Base-by-base conservation (phyloP, 1,140 invertebrate genomes). In the Berghia stephanieae region DNA sequence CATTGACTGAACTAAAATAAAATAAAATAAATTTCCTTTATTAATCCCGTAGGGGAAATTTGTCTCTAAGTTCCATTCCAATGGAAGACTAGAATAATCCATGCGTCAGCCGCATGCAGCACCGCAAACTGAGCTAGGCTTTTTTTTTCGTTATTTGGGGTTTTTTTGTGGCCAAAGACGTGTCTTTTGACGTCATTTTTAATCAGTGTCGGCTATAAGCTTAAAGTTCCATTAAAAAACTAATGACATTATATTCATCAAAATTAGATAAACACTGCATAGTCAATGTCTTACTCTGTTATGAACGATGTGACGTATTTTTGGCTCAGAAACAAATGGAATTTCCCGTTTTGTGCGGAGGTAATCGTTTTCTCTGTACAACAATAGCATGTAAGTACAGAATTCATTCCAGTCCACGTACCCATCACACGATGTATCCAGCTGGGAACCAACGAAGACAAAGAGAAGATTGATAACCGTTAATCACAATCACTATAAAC, bases 381-480 rank as follows among this genome's bases (percentile, higher is more conserved):
- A 72, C 68, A 88, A 78, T 38, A 88, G 71, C 79, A 89, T 82
- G 74, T 89, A 88, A 6, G 87, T 88, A 76, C 84, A 85, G 63
- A 89, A 88, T 68, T 89, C 88, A 80, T 86, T 85, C 88, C 88
- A 89, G 78, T 88, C 87, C 38, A 89, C 86, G 80, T 84, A 88
- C 0, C 87, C 87, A 80, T 85, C 83, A 68, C 81, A 83, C 4
- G 84, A 82, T 16, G 87, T 87, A 76, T 89, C 87, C 68, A 89
- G 83, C 88, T 89, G 78, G 13, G 78, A 79, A n/a, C n/a, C n/a
- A n/a, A n/a, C 63, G 40, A 27, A 42, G 42, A 52, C 21, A 73
- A 31, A 24, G n/a, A 3, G 27, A 42, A 24, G 27, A 46, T 5
- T 71, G 2, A 13, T 27, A 3, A n/a, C 3, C 43, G n/a, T 18